Evolutionary conservation across 2,113 vertebrate species (phyloP).

Genomic region (Leptobrachium ailaonicum): DNA sequence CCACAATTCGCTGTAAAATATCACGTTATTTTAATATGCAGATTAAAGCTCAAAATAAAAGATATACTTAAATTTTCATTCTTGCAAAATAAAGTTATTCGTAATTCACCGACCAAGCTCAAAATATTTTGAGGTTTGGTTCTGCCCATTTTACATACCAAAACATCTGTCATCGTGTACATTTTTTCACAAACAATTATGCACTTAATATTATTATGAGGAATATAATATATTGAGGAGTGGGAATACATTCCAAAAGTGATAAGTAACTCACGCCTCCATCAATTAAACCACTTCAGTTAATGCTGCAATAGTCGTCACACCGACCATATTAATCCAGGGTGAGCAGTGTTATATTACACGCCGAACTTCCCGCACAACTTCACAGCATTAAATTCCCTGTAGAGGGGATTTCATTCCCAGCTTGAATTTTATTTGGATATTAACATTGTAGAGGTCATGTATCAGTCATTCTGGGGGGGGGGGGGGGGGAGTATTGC

Average conservation of each 20-base stretch:
- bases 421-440: slow-evolving; percentile 24
- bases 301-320: slow-evolving; percentile 6
- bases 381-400: slow-evolving; percentile 24
- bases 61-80: too few relatives aligned
- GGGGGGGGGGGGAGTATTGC: not conserved
- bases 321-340: slow-evolving; percentile 11
- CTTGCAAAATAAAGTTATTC: too few relatives aligned
- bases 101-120: too few relatives aligned
- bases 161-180: too few relatives aligned
- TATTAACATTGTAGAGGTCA: slow-evolving; percentile 22
- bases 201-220: not conserved
- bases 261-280: not conserved
- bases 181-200: not conserved
- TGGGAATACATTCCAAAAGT: too few relatives aligned
- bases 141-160: too few relatives aligned
- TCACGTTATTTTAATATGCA: too few relatives aligned
- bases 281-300: slow-evolving; percentile 18
- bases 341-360: slow-evolving; percentile 26
- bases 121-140: too few relatives aligned
- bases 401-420: slow-evolving; percentile 4
- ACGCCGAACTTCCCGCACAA: slow-evolving; percentile 26
- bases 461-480: slow-evolving; percentile 2
- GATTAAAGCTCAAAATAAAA: too few relatives aligned
- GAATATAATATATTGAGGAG: too few relatives aligned
- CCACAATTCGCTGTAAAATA: too few relatives aligned